These are phyloP conservation scores for Orientallactaga sibirica DNA, from an alignment of 2,797 vertebrate genomes.

Conservation along the genomic window DNA sequence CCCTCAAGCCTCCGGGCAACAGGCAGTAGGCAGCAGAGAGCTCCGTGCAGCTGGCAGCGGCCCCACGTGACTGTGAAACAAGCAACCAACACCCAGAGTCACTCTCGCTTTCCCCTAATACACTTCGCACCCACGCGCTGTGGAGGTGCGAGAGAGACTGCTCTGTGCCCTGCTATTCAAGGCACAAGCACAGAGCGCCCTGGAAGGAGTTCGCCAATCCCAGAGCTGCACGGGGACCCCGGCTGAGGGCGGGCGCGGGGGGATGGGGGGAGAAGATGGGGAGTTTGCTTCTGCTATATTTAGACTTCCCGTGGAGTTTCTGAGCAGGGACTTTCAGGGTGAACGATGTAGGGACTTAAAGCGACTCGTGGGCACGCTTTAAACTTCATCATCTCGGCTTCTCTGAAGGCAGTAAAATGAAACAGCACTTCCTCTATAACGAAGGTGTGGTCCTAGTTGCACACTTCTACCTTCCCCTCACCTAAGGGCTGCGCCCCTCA, in stretches of 20 bases:
- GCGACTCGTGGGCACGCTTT: conserved; percentile 70
- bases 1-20: not conserved
- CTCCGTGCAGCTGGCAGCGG: conserved; percentile 38
- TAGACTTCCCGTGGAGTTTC: conserved; percentile 73
- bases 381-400: conserved; percentile 57
- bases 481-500: rapidly evolving
- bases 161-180: conserved; percentile 65
- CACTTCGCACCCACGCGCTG: conserved; percentile 66
- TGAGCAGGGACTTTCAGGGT: conserved; percentile 72
- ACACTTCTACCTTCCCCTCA: not conserved
- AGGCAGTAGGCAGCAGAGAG: not conserved
- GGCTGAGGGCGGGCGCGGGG: conserved; percentile 42
- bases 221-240: conserved; percentile 49
- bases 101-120: conserved; percentile 54
- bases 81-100: conserved; percentile 52
- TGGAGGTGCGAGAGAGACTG: conserved; percentile 69
- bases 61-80: conserved; percentile 66
- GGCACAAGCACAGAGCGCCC: conserved; percentile 58
- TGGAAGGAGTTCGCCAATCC: conserved; percentile 48
- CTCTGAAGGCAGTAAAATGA: conserved; percentile 70
- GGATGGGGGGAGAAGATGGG: not conserved
- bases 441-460: conserved; percentile 25
- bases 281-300: conserved; percentile 70
- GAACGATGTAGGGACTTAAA: conserved; percentile 76
- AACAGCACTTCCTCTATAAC: conserved; percentile 67